Evolutionary conservation across 2,888 invertebrate genomes (phyloP).

Genomic region (Invenusta paracnida): DNA sequence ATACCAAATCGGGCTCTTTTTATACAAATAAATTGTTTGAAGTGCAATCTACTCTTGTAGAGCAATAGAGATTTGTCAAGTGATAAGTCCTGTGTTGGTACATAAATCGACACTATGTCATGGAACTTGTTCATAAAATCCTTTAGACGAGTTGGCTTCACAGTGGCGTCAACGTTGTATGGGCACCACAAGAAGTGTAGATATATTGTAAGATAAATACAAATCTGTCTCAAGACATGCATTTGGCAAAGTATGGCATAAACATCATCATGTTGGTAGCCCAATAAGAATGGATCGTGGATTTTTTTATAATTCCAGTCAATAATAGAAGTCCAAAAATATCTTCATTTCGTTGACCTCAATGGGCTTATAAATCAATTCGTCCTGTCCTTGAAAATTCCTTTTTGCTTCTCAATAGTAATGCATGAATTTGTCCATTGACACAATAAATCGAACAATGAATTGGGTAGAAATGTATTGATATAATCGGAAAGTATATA

Average conservation of each 20-base stretch:
- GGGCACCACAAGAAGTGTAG: not conserved
- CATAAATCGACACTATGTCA: not conserved
- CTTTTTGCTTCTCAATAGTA: constrained; percentile 10
- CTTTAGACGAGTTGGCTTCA: not conserved
- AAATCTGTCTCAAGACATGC: not conserved
- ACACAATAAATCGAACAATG: constrained; percentile 12
- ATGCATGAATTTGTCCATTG: constrained; percentile 22
- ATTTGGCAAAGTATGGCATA: constrained; percentile 23
- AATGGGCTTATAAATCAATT: not conserved
- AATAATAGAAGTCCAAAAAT: not conserved
- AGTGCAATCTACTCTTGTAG: constrained; percentile 6
- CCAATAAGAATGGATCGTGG: constrained; percentile 10
- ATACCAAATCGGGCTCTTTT: constrained; percentile 8
- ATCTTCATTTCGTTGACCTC: not conserved
- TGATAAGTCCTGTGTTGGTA: constrained; percentile 30
- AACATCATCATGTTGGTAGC: not conserved
- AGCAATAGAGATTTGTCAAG: constrained; percentile 2
- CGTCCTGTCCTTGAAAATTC: not conserved
- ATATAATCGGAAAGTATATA: not conserved
- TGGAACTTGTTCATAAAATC: constrained; percentile 26
- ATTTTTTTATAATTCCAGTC: constrained; percentile 2
- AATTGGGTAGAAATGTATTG: not conserved
- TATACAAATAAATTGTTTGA: constrained; percentile 22
- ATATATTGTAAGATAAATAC: not conserved
- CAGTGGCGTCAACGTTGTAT: not conserved